Evolutionary conservation across 2,113 vertebrate genomes (phyloP).

Genomic region (Seriola rivoliana): DNA sequence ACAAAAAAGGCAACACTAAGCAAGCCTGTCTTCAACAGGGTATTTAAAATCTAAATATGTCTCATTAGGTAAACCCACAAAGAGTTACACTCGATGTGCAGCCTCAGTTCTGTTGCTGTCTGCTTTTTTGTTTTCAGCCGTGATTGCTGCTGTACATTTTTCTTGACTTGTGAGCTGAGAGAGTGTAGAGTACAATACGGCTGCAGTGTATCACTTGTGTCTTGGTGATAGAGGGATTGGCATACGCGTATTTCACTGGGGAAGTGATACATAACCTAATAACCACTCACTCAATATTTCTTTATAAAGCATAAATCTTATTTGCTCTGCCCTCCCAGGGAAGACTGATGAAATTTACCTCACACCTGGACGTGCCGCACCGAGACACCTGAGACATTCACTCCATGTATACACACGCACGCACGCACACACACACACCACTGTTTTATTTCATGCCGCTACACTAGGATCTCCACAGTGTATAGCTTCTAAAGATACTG

Average conservation of each 20-base stretch:
- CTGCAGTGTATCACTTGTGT: constrained; percentile 21
- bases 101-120: constrained; percentile 45
- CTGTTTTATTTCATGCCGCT: neutral
- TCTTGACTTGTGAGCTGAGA: constrained; percentile 1
- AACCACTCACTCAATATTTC: constrained; percentile 33
- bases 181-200: neutral
- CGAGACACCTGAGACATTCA: constrained; percentile 12
- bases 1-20: neutral
- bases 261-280: constrained; percentile 46
- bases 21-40: neutral
- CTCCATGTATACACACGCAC: neutral
- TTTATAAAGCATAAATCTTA: constrained; percentile 25
- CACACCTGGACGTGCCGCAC: constrained; percentile 36
- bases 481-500: constrained; percentile 22
- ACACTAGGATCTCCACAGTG: constrained; percentile 10
- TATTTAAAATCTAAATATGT: constrained; percentile 29
- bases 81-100: constrained; percentile 9
- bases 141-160: constrained; percentile 40
- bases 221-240: constrained; percentile 1
- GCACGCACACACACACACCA: neutral
- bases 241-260: constrained; percentile 15
- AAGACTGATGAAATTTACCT: constrained; percentile 55
- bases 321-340: constrained; percentile 25
- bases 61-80: constrained; percentile 38
- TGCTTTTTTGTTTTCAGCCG: constrained; percentile 29